phyloP scores from a whole-genome alignment of 2,113 vertebrate genomes.

The Phalacrocorax brasilianus region DNA sequence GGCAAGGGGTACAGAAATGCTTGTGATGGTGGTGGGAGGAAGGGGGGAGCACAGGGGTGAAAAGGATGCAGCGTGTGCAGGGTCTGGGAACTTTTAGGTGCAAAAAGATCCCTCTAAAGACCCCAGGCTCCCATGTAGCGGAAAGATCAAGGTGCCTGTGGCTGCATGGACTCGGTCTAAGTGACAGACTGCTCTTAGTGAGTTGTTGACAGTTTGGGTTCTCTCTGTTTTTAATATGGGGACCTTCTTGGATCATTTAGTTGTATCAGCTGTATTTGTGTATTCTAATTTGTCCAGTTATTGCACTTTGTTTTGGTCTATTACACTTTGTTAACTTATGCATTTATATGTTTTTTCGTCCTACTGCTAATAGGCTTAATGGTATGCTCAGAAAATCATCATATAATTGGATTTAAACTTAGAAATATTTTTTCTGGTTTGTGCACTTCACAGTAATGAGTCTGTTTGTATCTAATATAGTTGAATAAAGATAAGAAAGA shows the following conservation, averaged over 20 bases:
- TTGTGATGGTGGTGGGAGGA: neutral
- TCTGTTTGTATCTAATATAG: neutral
- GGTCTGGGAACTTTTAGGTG: neutral
- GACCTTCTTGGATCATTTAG: neutral
- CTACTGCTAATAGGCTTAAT: neutral
- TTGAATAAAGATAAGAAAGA: neutral
- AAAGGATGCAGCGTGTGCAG: neutral
- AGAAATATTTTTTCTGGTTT: slow-evolving; percentile 15
- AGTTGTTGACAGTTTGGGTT: neutral
- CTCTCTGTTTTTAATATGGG: neutral
- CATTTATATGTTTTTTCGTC: neutral
- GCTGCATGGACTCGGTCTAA: neutral
- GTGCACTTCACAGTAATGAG: neutral
- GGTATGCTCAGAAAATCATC: neutral
- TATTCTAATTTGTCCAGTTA: slow-evolving; percentile 12
- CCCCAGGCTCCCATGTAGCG: neutral
- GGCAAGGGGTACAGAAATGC: neutral
- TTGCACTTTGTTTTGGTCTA: slow-evolving; percentile 15
- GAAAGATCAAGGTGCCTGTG: neutral
- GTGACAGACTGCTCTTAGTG: neutral
- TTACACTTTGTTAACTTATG: slow-evolving; percentile 5
- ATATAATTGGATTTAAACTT: slow-evolving; percentile 27
- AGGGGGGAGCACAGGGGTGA: neutral
- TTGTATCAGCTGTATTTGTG: slow-evolving; percentile 1
- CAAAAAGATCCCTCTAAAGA: neutral